A percentile compares a stretch with the other conserved stretches of the same genome.
Conservation (phyloP, 2,888 invertebrate species). For the Meloe dianella region DNA sequence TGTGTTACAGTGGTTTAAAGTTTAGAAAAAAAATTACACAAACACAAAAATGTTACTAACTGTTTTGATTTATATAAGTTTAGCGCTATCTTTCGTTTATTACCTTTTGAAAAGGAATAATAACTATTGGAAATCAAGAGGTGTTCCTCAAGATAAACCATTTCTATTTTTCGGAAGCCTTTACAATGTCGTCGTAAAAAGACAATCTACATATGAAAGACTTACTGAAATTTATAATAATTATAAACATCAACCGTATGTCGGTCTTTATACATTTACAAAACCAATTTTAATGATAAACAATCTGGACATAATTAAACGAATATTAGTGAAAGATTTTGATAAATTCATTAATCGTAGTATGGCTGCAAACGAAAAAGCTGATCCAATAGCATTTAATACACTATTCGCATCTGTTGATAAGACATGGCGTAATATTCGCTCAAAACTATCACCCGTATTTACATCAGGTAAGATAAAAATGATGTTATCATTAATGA, state of each 20-base stretch:
- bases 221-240: constrained; percentile 37
- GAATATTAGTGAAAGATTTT: constrained; percentile 59
- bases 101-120: constrained; percentile 28
- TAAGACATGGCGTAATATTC: constrained; percentile 61
- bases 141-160: constrained; percentile 21
- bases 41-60: background rate
- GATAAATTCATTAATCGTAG: constrained; percentile 59
- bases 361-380: constrained; percentile 55
- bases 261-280: constrained; percentile 60
- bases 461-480: constrained; percentile 64
- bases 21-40: no score
- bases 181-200: constrained; percentile 10
- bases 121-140: constrained; percentile 18
- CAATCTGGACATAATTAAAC: constrained; percentile 59
- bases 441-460: constrained; percentile 62
- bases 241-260: constrained; percentile 43
- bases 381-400: constrained; percentile 56
- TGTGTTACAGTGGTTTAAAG: no score
- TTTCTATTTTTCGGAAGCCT: constrained; percentile 23
- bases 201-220: constrained; percentile 15
- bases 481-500: constrained; percentile 60
- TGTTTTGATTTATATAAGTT: background rate
- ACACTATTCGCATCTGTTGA: constrained; percentile 58
- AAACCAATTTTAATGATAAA: constrained; percentile 58
- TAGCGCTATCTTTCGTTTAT: background rate